These are phyloP conservation scores for Camptogramma bilineatum DNA, from an alignment of 2,888 invertebrate genomes.

Conservation along the genomic window DNA sequence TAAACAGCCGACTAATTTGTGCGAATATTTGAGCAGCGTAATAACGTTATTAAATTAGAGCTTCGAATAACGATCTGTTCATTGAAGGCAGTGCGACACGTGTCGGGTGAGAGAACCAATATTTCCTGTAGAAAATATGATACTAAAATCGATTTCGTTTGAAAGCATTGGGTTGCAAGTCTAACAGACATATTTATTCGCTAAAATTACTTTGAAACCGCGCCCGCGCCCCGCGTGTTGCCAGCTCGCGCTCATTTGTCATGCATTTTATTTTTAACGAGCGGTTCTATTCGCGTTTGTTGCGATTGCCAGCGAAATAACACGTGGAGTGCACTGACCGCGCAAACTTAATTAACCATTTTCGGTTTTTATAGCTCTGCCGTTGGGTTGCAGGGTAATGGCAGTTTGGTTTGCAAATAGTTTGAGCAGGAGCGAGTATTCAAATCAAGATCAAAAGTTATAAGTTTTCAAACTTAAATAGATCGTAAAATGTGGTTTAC, in stretches of 20 bases:
- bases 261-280: conserved; percentile 7
- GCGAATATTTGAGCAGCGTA: conserved; percentile 36
- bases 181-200: too few species aligned
- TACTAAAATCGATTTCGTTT: too few species aligned
- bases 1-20: conserved; percentile 31
- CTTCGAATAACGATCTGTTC: conserved; percentile 33
- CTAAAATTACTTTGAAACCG: too few species aligned
- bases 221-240: conserved; percentile 2
- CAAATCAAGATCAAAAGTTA: neutral
- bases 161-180: too few species aligned
- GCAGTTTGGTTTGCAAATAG: neutral
- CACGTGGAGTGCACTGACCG: neutral
- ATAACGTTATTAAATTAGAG: conserved; percentile 31
- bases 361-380: neutral
- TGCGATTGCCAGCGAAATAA: neutral
- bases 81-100: neutral
- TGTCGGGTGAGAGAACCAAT: neutral
- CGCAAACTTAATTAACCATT: neutral
- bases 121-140: too few species aligned
- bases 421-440: neutral
- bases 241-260: conserved; percentile 6
- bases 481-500: neutral
- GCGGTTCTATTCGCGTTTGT: neutral
- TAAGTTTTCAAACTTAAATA: neutral
- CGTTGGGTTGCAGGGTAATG: neutral